A percentile compares a stretch with the other conserved stretches of the same genome.
Conservation (phyloP, 2,888 invertebrate genomes). For the Azorinus chamasolen region DNA sequence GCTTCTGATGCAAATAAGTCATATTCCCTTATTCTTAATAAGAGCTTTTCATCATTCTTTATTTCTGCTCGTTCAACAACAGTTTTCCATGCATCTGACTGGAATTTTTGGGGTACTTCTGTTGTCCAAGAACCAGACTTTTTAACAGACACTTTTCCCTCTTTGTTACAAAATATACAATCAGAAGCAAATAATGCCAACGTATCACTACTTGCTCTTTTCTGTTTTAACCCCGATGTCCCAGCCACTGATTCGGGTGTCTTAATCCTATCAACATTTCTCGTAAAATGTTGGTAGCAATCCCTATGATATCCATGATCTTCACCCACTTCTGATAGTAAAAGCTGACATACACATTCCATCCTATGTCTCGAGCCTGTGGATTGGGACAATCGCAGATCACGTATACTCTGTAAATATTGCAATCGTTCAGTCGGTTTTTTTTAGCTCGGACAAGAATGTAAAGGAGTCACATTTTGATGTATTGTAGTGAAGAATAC, state of each 20-base stretch:
- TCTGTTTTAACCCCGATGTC: neutral
- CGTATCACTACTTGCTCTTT: conserved; percentile 7
- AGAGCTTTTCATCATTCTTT: conserved; percentile 9
- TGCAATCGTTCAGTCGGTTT: neutral
- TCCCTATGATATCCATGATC: conserved; percentile 29
- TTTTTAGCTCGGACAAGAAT: neutral
- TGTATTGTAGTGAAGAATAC: conserved; percentile 1
- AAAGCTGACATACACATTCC: too few species aligned
- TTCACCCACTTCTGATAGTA: too few species aligned
- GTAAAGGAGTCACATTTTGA: conserved; percentile 10
- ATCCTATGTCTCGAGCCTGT: too few species aligned
- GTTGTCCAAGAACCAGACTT: conserved; percentile 9
- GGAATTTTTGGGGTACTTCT: conserved; percentile 4
- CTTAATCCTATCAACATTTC: conserved; percentile 12
- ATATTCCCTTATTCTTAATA: conserved; percentile 11
- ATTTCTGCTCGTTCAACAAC: conserved; percentile 11
- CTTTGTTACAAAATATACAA: conserved; percentile 25
- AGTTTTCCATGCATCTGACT: conserved; percentile 7
- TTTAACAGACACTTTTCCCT: neutral
- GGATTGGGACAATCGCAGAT: too few species aligned
- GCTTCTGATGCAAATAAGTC: conserved; percentile 23
- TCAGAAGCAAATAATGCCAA: conserved; percentile 9
- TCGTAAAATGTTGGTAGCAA: conserved; percentile 24
- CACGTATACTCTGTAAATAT: neutral
- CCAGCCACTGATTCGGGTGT: neutral